Conservation (phyloP, 2,888 invertebrate species). For the Caenorhabditis angaria region DNA sequence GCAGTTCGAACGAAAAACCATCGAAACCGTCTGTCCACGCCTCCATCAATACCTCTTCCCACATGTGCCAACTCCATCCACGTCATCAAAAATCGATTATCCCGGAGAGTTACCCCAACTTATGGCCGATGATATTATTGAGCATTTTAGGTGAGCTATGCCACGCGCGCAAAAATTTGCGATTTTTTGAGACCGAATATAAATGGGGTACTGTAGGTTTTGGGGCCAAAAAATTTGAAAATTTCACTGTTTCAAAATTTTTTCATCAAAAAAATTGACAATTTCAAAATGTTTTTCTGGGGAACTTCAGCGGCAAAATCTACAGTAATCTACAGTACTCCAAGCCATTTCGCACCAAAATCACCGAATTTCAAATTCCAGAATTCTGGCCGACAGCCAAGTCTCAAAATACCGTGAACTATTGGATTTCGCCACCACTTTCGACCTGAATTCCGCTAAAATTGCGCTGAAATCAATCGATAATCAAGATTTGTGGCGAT, state of each 20-base stretch:
- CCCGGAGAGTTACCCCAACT: constrained; percentile 32
- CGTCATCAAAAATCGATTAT: constrained; percentile 27
- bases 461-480: constrained; percentile 24
- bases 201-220: too few species aligned
- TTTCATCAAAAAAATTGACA: not conserved
- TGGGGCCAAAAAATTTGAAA: too few species aligned
- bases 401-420: constrained; percentile 33
- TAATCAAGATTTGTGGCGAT: constrained; percentile 40
- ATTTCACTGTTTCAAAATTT: too few species aligned
- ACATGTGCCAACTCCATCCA: constrained; percentile 27
- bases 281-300: not conserved
- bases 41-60: constrained; percentile 35
- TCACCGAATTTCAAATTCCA: too few species aligned
- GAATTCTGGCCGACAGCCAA: constrained; percentile 40
- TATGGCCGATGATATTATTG: constrained; percentile 27
- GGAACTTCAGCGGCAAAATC: too few species aligned
- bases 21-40: constrained; percentile 51
- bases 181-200: not conserved
- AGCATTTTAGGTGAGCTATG: constrained; percentile 36
- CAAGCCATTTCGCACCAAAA: too few species aligned
- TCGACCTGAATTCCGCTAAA: constrained; percentile 22
- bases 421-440: constrained; percentile 35
- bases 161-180: not conserved
- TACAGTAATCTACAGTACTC: too few species aligned
- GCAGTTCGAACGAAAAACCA: constrained; percentile 40